phyloP scores from a whole-genome alignment of 2,888 invertebrate species.

The Sphaerophoria rueppellii region DNA sequence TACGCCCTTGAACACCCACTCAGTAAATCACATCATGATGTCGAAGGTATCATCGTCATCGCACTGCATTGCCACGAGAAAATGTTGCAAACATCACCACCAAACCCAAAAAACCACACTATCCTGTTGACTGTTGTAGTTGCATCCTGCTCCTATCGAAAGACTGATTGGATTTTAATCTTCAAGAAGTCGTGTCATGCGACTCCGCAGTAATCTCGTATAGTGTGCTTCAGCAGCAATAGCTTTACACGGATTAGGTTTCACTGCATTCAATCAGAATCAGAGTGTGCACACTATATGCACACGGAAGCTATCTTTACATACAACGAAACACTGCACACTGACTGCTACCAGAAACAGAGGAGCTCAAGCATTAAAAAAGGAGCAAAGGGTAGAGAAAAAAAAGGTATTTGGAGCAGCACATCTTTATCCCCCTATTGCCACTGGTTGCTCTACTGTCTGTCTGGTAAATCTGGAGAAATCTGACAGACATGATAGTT shows the following conservation, averaged over 20 bases:
- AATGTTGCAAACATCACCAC: constrained; percentile 10
- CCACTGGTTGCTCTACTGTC: not conserved
- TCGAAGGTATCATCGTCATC: not conserved
- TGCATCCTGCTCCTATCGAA: constrained; percentile 13
- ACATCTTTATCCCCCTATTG: constrained; percentile 38
- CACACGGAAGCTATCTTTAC: constrained; percentile 47
- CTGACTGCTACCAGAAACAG: not conserved
- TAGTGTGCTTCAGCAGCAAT: constrained; percentile 45
- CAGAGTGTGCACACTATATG: constrained; percentile 16
- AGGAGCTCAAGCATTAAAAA: not conserved
- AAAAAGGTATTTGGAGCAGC: constrained; percentile 61
- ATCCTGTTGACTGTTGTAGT: constrained; percentile 56
- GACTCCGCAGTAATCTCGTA: constrained; percentile 62
- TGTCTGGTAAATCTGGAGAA: not conserved
- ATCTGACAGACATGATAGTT: constrained; percentile 22
- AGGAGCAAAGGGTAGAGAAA: constrained; percentile 12
- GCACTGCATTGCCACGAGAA: constrained; percentile 25
- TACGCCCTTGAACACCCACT: not conserved
- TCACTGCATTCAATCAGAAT: constrained; percentile 63
- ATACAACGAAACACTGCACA: constrained; percentile 6
- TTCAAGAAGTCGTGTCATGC: constrained; percentile 69
- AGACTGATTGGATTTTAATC: constrained; percentile 73
- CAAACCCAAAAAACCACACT: constrained; percentile 42
- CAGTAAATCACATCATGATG: constrained; percentile 12
- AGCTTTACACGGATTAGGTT: constrained; percentile 71